phyloP scores from a whole-genome alignment of 2,113 vertebrate genomes.

The Elephas maximus region DNA sequence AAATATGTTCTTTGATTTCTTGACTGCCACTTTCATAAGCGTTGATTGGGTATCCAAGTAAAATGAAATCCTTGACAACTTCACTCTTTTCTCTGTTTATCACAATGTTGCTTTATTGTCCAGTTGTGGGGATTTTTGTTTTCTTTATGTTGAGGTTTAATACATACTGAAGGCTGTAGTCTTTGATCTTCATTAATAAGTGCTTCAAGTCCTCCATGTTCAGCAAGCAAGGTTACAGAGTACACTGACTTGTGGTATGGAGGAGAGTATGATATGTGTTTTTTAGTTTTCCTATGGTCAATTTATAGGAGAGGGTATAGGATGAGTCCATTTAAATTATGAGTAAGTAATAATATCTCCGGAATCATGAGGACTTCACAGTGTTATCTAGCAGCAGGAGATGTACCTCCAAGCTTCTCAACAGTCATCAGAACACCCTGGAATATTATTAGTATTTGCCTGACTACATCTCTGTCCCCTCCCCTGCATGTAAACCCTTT shows the following conservation, averaged over 20 bases:
- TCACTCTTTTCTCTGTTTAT: no score
- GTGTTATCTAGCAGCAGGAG: not conserved
- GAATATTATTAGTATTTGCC: not conserved
- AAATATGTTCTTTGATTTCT: no score
- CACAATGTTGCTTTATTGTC: no score
- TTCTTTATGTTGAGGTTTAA: no score
- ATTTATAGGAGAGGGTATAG: not conserved
- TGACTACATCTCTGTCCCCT: not conserved
- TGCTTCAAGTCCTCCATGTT: no score
- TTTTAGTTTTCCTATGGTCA: not conserved
- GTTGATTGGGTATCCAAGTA: no score
- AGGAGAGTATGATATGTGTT: not conserved
- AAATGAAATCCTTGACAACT: no score
- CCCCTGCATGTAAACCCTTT: not conserved
- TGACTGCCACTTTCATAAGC: no score
- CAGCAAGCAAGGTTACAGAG: not conserved
- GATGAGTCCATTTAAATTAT: not conserved
- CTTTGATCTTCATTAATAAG: no score
- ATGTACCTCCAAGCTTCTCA: not conserved
- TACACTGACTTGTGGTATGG: not conserved
- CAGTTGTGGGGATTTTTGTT: no score
- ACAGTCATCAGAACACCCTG: not conserved
- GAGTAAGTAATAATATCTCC: not conserved
- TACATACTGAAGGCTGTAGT: no score
- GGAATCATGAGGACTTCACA: not conserved